phyloP scores from a whole-genome alignment of 2,113 vertebrate species.

The Gasterosteus aculeatus region DNA sequence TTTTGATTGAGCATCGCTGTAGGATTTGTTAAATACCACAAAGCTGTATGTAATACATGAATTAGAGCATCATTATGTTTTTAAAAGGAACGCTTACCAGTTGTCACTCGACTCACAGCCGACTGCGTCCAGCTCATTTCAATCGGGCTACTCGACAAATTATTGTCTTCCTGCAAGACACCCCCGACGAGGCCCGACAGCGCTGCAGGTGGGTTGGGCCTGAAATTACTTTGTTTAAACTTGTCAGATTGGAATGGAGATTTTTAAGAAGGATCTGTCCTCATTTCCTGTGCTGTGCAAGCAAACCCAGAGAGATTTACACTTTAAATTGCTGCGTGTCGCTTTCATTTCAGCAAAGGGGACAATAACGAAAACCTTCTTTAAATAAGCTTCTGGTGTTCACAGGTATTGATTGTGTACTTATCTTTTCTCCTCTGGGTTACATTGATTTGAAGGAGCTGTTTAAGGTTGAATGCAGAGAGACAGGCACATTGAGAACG shows the following conservation, averaged over 20 bases:
- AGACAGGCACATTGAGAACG: conserved; percentile 25
- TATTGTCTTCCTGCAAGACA: conserved; percentile 79
- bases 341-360: conserved; percentile 12
- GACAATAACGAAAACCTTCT: conserved; percentile 44
- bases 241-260: conserved; percentile 77
- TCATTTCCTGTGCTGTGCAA: conserved; percentile 50
- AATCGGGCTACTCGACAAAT: conserved; percentile 80
- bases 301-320: conserved; percentile 37
- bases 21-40: not conserved
- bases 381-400: conserved; percentile 22
- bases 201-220: conserved; percentile 78
- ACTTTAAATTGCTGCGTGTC: conserved; percentile 2
- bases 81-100: conserved; percentile 12
- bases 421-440: conserved; percentile 29
- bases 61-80: not conserved
- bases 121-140: conserved; percentile 66
- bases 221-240: conserved; percentile 84
- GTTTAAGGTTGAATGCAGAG: conserved; percentile 27
- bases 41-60: not conserved
- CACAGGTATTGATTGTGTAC: conserved; percentile 40
- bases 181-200: conserved; percentile 53
- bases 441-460: conserved; percentile 17
- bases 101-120: conserved; percentile 43
- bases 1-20: not conserved
- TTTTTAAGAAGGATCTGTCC: conserved; percentile 62